A percentile compares a stretch with the other conserved stretches of the same genome.
Conservation (phyloP, 2,888 invertebrate genomes). For the Heliconius cydno region DNA sequence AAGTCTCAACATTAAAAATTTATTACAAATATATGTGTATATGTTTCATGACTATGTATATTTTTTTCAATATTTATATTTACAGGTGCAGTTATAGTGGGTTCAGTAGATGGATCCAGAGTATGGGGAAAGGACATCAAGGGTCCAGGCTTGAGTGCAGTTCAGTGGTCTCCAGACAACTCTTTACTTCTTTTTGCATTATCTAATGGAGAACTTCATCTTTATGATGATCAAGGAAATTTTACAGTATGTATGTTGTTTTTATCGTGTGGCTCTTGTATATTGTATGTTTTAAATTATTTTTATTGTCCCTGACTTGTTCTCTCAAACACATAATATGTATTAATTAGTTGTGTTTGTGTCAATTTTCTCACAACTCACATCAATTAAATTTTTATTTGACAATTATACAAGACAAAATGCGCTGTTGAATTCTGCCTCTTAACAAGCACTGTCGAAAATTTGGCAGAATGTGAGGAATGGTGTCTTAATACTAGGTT, state of each 20-base stretch:
- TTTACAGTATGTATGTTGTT: conserved; percentile 82
- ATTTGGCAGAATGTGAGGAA: not conserved
- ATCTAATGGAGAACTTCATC: conserved; percentile 94
- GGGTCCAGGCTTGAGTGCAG: conserved; percentile 90
- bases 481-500: not conserved
- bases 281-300: not conserved
- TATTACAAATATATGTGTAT: not conserved
- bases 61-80: conserved; percentile 41
- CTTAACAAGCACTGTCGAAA: not conserved
- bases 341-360: too few species aligned
- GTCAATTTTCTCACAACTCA: not conserved
- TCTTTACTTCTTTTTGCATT: conserved; percentile 94
- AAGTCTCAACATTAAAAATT: conserved; percentile 50
- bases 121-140: conserved; percentile 99
- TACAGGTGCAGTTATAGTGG: conserved; percentile 94
- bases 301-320: not conserved
- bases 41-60: not conserved
- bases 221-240: conserved; percentile 96
- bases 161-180: conserved; percentile 99
- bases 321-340: not conserved
- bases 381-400: not conserved
- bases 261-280: not conserved
- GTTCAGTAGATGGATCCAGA: conserved; percentile 98
- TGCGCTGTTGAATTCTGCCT: not conserved
- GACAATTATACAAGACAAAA: not conserved